A percentile compares a stretch with the other conserved stretches of the same genome.
Evolutionary conservation across 2,797 vertebrate genomes (phyloP).

Genomic region (Triplophysa bombifrons): DNA sequence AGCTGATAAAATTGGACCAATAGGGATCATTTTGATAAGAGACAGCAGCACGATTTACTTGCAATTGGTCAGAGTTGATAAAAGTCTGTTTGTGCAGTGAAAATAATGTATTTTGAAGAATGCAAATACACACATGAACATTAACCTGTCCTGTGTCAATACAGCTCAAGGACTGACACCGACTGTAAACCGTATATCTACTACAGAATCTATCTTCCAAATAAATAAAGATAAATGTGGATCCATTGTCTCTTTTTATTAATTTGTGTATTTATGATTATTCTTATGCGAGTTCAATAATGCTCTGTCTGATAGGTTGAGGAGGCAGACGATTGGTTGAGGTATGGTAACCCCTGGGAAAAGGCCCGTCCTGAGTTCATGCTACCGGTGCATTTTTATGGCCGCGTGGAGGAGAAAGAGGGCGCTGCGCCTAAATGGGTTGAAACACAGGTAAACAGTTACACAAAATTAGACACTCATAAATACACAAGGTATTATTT

Average conservation of each 20-base stretch:
- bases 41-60: background rate
- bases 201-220: background rate
- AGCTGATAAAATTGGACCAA: slow-evolving; percentile 41
- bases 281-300: background rate
- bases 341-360: slow-evolving; percentile 97
- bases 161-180: background rate
- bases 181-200: background rate
- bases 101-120: slow-evolving; percentile 31
- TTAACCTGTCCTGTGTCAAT: slow-evolving; percentile 31
- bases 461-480: background rate
- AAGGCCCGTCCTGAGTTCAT: slow-evolving; percentile 96
- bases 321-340: slow-evolving; percentile 95
- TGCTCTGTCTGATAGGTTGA: slow-evolving; percentile 81
- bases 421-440: slow-evolving; percentile 83
- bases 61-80: slow-evolving; percentile 20
- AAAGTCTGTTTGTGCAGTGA: slow-evolving; percentile 3
- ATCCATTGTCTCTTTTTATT: background rate
- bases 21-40: slow-evolving; percentile 19
- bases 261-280: background rate
- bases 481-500: background rate
- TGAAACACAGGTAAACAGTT: slow-evolving; percentile 85
- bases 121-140: slow-evolving; percentile 29
- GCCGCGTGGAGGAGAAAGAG: slow-evolving; percentile 81
- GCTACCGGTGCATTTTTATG: slow-evolving; percentile 95
- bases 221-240: background rate